These are phyloP conservation scores for Phataginus tetradactyla DNA, from an alignment of 2,797 vertebrate species.

Conservation along the genomic window DNA sequence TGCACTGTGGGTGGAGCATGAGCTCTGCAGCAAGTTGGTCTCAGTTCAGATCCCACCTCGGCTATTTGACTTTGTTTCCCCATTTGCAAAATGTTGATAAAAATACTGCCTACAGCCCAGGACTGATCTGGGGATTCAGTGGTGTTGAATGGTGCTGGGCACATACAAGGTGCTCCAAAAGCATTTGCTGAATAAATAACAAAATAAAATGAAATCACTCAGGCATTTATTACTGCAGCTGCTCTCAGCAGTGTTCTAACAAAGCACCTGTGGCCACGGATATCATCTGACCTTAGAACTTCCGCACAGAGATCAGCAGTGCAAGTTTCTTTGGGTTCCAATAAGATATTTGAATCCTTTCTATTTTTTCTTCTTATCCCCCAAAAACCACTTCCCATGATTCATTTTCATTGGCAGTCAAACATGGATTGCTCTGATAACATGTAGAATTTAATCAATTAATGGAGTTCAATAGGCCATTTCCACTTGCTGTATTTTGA, in stretches of 20 bases:
- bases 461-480: conserved; percentile 71
- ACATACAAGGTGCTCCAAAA: no score
- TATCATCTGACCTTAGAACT: background rate
- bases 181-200: background rate
- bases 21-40: background rate
- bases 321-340: background rate
- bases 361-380: conserved; percentile 44
- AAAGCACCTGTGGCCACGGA: background rate
- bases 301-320: background rate
- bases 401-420: conserved; percentile 69
- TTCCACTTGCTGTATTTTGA: conserved; percentile 68
- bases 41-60: background rate
- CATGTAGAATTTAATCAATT: conserved; percentile 70
- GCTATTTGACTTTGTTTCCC: background rate
- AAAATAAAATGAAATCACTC: background rate
- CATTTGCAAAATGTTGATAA: background rate
- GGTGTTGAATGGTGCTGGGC: background rate
- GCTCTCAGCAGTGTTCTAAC: background rate
- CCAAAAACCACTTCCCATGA: conserved; percentile 49
- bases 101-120: background rate
- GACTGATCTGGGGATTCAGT: background rate
- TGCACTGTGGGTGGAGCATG: no score
- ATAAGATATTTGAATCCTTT: conserved; percentile 18
- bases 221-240: background rate
- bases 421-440: conserved; percentile 55